Base-by-base conservation (phyloP, 2,797 vertebrate genomes). In the Oceanodroma leucorhoa region DNA sequence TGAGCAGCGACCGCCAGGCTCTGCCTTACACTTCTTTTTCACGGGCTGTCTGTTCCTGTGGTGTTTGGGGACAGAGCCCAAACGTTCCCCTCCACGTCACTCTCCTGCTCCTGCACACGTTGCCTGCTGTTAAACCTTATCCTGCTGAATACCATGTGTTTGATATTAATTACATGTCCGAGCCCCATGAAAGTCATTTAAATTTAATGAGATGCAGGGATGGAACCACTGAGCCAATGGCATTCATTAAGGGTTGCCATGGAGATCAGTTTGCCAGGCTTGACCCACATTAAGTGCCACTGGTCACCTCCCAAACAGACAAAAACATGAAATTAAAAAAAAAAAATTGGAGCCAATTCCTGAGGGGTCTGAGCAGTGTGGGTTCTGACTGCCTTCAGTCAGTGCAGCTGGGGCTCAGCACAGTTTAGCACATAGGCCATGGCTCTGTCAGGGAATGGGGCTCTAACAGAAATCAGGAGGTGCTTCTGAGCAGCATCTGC, bases 141-240 rank as follows among this genome's bases (percentile, higher is more conserved):
- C 90, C 92, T 96, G 77, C 93, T 91, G 94, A 97, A 97, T 94
- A 95, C 94, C 96, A 97, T 96, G 96, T 95, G 95, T 95, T 95
- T 96, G 95, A 97, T 97, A 97, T 97, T 96, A 97, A 97, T 97
- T 97, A 97, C 95, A 95, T 89, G 94, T 95, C 97, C 94, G 1
- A 96, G 89, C 95, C 96, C 96, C 94, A 95, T 83, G 93, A 92
- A 97, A 97, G 96, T 96, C 97, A 97, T 97, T 96, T 95, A 97
- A 97, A 97, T 97, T 96, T 97, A 97, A 97, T 97, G 97, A 97
- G 97, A 96, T 95, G 93, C 94, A 94, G 93, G 91, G 96, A 95
- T 85, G 92, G 93, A 95, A 95, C 96, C 94, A 96, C 95, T 94
- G 91, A 97, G 96, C 97, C 97, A 96, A 97, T 97, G 95, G 96